Evolutionary conservation across 2,797 vertebrate species (phyloP).

Genomic region (Rachycentron canadum): DNA sequence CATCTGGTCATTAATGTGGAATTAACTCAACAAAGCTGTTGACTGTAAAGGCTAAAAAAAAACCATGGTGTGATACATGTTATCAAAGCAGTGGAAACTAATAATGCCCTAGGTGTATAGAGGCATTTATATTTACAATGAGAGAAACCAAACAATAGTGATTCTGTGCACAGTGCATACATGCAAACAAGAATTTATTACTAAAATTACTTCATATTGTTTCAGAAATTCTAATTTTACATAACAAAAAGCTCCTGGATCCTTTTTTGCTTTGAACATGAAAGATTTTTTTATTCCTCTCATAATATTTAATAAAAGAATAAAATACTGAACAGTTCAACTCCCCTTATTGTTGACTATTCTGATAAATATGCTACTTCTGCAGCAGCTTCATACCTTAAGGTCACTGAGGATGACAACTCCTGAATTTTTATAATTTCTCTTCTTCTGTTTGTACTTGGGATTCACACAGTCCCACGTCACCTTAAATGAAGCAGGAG

Average conservation of each 20-base stretch:
- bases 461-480: conserved; percentile 96
- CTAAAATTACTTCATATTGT: not conserved
- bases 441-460: conserved; percentile 96
- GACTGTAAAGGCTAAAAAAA: conserved; percentile 11
- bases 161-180: not conserved
- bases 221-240: not conserved
- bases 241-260: not conserved
- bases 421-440: conserved; percentile 96
- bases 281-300: not conserved
- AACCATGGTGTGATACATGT: conserved; percentile 5
- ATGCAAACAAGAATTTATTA: not conserved
- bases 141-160: not conserved
- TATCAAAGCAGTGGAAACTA: conserved; percentile 2
- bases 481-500: conserved; percentile 82
- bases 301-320: not conserved
- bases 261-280: not conserved
- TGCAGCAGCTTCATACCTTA: conserved; percentile 85
- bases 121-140: conserved; percentile 3
- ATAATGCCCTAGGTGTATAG: conserved; percentile 1
- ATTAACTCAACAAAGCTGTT: conserved; percentile 55
- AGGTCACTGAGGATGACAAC: conserved; percentile 91
- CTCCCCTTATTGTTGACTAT: not conserved
- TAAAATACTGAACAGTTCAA: conserved; percentile 1
- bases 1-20: conserved; percentile 59
- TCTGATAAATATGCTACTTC: conserved; percentile 4